A percentile compares a stretch with the other conserved stretches of the same genome.
These are phyloP conservation scores for Eutrigla gurnardus DNA, from an alignment of 2,797 vertebrate species.

Conservation along the genomic window DNA sequence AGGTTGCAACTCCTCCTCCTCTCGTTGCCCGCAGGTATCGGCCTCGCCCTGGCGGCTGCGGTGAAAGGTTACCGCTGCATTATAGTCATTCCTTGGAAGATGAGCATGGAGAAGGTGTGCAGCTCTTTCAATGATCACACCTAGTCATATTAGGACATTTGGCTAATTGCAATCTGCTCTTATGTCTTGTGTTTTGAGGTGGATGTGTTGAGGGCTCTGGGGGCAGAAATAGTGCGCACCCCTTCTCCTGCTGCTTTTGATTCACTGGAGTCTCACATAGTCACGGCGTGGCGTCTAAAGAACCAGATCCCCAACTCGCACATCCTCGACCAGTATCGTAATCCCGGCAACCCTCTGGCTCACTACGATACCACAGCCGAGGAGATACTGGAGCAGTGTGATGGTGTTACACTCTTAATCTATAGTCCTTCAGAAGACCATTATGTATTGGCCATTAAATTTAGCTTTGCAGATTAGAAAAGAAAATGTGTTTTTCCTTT, in stretches of 20 bases:
- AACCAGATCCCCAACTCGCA: constrained; percentile 96
- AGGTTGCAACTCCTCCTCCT: no score
- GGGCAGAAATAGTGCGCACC: constrained; percentile 96
- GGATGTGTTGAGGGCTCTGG: constrained; percentile 92
- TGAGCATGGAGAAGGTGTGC: constrained; percentile 96
- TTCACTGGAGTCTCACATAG: constrained; percentile 96
- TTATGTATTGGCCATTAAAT: neutral
- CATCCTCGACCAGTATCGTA: constrained; percentile 98
- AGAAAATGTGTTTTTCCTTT: neutral
- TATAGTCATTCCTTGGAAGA: constrained; percentile 98
- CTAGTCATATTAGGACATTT: no score
- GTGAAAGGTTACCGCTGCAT: constrained; percentile 98
- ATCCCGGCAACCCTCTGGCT: constrained; percentile 93
- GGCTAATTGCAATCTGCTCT: no score
- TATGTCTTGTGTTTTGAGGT: constrained; percentile 81
- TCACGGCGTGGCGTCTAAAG: constrained; percentile 95
- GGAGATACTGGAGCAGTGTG: constrained; percentile 95
- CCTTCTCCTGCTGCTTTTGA: constrained; percentile 95
- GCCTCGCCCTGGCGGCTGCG: constrained; percentile 93
- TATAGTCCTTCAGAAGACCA: no score
- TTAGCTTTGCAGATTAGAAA: no score
- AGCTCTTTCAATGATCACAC: no score
- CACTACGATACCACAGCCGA: constrained; percentile 97
- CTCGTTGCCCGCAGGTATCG: constrained; percentile 86
- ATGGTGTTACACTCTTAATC: constrained; percentile 77